These are phyloP conservation scores for Myiozetetes cayanensis DNA, from an alignment of 2,113 vertebrate genomes.

Conservation along the genomic window DNA sequence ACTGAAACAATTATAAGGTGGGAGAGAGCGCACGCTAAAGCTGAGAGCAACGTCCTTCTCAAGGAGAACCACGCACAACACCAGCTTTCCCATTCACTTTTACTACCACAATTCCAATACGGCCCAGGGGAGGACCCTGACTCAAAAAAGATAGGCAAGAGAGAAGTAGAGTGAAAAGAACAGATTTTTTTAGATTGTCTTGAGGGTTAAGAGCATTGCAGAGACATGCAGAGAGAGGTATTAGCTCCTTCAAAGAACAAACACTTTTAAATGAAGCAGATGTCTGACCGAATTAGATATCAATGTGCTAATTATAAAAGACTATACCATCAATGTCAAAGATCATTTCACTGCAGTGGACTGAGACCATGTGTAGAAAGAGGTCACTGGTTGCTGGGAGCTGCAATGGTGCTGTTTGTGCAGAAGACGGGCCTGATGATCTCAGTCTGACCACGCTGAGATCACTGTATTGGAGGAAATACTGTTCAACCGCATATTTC, in stretches of 20 bases:
- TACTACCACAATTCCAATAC: background rate
- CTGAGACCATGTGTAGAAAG: fast-evolving
- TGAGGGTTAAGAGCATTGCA: background rate
- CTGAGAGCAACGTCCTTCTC: background rate
- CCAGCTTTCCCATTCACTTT: background rate
- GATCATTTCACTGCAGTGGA: background rate
- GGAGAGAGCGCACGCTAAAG: background rate
- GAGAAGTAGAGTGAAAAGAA: background rate
- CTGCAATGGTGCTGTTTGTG: background rate
- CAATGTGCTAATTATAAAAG: background rate
- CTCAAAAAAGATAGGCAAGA: background rate
- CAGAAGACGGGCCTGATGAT: background rate
- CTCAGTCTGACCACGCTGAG: background rate
- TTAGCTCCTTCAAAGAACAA: background rate
- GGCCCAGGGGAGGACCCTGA: fast-evolving
- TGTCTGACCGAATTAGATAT: background rate
- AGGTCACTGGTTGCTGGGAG: background rate
- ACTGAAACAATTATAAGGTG: background rate
- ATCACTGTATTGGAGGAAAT: background rate
- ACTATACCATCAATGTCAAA: background rate
- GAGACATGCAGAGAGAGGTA: background rate
- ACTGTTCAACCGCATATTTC: background rate
- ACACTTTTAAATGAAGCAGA: background rate
- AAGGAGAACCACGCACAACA: background rate
- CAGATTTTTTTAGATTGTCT: background rate